Evolutionary conservation across 2,113 vertebrate species (phyloP).

Genomic region (Dasyornis broadbenti): DNA sequence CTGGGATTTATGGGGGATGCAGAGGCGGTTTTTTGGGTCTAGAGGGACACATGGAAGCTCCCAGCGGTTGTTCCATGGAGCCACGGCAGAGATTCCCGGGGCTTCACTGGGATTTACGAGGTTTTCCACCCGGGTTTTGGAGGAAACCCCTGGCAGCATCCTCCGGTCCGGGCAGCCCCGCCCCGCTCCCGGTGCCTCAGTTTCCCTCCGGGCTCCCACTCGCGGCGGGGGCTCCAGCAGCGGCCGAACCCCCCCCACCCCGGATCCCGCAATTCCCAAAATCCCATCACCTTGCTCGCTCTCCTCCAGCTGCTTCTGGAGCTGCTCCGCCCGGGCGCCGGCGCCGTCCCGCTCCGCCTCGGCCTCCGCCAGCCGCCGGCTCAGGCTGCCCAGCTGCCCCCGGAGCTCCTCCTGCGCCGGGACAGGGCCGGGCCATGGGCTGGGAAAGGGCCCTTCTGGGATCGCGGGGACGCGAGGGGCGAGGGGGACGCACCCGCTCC

Average conservation of each 20-base stretch:
- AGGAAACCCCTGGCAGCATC: neutral
- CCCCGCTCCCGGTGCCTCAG: neutral
- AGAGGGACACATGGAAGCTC: rapidly evolving
- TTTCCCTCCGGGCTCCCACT: neutral
- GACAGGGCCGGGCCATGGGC: too few species aligned
- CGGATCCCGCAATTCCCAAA: rapidly evolving
- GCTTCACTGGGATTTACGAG: neutral
- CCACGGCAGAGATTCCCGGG: rapidly evolving
- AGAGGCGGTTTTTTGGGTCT: neutral
- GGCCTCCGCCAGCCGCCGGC: constrained; percentile 72
- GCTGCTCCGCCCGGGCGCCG: constrained; percentile 70
- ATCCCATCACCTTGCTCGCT: constrained; percentile 77
- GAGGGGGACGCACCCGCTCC: constrained; percentile 73
- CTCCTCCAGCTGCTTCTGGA: constrained; percentile 80
- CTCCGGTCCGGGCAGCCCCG: rapidly evolving
- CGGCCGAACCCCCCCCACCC: too few species aligned
- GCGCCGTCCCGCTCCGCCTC: constrained; percentile 75
- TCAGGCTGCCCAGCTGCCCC: constrained; percentile 66
- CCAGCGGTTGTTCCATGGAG: neutral
- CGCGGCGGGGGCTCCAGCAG: rapidly evolving
- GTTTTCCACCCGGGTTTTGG: neutral
- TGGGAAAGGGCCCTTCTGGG: neutral
- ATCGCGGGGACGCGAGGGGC: rapidly evolving
- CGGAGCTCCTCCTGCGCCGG: constrained; percentile 80
- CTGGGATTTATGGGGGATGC: neutral